Conservation (phyloP, 2,113 vertebrate species). For the Rostratula benghalensis region DNA sequence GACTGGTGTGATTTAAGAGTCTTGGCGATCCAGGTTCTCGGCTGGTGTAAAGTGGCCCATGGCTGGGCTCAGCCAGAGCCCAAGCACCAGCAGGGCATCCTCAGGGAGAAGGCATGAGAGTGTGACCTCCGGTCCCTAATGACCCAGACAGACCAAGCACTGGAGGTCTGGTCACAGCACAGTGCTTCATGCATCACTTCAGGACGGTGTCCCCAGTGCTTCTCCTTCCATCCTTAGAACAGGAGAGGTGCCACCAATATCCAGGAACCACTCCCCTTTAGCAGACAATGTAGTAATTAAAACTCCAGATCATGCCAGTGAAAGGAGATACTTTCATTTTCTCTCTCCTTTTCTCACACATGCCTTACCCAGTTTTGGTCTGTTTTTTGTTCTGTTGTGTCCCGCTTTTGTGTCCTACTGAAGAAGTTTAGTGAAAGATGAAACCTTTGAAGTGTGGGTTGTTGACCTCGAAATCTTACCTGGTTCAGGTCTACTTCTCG, state of each 20-base stretch:
- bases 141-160: rapidly evolving
- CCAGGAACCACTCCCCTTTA: rapidly evolving
- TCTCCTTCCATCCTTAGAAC: not conserved
- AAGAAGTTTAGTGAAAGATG: not conserved
- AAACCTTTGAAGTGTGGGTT: not conserved
- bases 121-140: rapidly evolving
- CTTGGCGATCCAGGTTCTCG: not conserved
- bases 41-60: too few species aligned
- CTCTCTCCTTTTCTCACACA: not conserved
- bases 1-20: not conserved
- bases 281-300: not conserved
- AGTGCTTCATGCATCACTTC: rapidly evolving
- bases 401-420: not conserved
- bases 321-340: not conserved
- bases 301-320: not conserved
- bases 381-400: not conserved
- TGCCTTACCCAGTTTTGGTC: not conserved
- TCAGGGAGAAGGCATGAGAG: rapidly evolving
- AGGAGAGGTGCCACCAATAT: not conserved
- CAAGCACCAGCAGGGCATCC: too few species aligned
- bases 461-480: not conserved
- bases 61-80: rapidly evolving
- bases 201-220: not conserved
- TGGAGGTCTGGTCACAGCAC: rapidly evolving
- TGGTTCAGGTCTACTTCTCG: not conserved